A percentile compares a stretch with the other conserved stretches of the same genome.
These are phyloP conservation scores for Megaceryle torquata DNA, from an alignment of 2,113 vertebrate genomes.

Conservation along the genomic window DNA sequence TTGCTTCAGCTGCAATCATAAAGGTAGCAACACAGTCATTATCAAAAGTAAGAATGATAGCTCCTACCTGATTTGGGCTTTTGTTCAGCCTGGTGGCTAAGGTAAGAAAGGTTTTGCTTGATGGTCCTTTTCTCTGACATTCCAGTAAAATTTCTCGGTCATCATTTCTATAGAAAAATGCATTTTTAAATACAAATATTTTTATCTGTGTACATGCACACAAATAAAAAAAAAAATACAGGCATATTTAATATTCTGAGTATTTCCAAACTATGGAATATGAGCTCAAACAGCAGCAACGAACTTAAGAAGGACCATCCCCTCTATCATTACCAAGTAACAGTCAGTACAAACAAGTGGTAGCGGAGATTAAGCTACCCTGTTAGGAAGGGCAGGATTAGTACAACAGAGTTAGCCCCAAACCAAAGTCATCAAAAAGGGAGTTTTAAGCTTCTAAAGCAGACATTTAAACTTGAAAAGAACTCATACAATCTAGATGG, in stretches of 20 bases:
- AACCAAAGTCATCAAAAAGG: background rate
- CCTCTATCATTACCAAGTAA: background rate
- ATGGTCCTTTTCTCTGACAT: constrained; percentile 87
- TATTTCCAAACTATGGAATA: background rate
- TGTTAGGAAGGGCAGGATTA: background rate
- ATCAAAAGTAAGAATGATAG: background rate
- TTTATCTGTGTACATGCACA: background rate
- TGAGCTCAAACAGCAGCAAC: background rate
- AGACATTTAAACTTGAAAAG: background rate
- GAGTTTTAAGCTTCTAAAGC: background rate
- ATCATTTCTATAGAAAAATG: constrained; percentile 82
- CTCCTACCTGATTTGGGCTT: constrained; percentile 83
- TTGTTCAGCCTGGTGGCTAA: constrained; percentile 86
- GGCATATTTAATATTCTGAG: background rate
- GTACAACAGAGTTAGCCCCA: background rate
- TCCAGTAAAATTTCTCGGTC: constrained; percentile 89
- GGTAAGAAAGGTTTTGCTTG: constrained; percentile 84
- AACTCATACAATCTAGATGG: background rate
- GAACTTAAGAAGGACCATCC: background rate
- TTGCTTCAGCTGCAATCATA: background rate
- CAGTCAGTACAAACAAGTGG: background rate
- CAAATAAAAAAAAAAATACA: background rate
- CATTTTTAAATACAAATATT: background rate
- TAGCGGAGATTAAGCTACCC: background rate
- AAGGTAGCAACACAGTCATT: background rate